Conservation (phyloP, 1,140 invertebrate species). For the Ostrea denselamellosa region DNA sequence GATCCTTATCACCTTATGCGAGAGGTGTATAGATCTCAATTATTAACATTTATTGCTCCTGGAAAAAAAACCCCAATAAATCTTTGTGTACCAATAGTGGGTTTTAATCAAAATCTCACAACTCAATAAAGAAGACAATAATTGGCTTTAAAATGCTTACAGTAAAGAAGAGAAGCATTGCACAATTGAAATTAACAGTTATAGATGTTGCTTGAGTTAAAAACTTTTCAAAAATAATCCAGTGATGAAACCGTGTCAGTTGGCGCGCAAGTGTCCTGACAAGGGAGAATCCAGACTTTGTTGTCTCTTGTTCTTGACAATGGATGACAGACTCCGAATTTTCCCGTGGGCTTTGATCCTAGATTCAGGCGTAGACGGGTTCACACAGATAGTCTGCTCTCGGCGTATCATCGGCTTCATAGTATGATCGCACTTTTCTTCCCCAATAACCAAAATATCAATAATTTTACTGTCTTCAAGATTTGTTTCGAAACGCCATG, state of each 20-base stretch:
- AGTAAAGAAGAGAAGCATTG: too few relatives aligned
- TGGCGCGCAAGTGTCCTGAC: background rate
- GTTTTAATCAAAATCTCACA: too few relatives aligned
- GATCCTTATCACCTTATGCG: too few relatives aligned
- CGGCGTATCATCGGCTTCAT: background rate
- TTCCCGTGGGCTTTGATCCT: background rate
- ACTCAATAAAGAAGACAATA: too few relatives aligned
- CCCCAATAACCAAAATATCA: background rate
- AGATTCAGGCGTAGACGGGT: background rate
- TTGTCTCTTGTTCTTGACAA: slow-evolving; percentile 1
- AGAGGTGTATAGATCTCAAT: too few relatives aligned
- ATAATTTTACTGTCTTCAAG: background rate
- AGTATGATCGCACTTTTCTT: background rate
- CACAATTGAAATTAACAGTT: too few relatives aligned
- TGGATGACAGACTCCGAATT: slow-evolving; percentile 12
- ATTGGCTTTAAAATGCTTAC: too few relatives aligned
- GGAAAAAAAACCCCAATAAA: too few relatives aligned
- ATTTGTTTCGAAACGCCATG: slow-evolving; percentile 14
- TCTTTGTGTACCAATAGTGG: too few relatives aligned
- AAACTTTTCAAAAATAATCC: background rate
- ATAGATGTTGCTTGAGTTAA: too few relatives aligned
- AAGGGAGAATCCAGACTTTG: slow-evolving; percentile 1
- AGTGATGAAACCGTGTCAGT: background rate
- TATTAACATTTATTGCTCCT: too few relatives aligned
- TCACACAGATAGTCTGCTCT: slow-evolving; percentile 6